Percentiles rank a stretch among this genome's conserved stretches.
phyloP scores from a whole-genome alignment of 2,113 vertebrate genomes.

The Dissostichus mawsoni region DNA sequence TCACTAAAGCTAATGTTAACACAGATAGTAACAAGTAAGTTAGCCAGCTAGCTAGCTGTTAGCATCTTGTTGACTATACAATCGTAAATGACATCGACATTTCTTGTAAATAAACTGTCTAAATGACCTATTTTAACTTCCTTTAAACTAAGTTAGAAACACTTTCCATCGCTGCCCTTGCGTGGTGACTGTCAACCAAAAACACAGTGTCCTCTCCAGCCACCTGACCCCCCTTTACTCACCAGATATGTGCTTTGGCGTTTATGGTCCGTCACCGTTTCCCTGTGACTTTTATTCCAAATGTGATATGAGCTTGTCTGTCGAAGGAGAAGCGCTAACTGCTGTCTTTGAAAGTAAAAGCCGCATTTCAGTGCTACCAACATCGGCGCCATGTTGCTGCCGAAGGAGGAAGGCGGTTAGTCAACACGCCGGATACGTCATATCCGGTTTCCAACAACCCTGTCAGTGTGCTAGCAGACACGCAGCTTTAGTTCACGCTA shows the following conservation, averaged over 20 bases:
- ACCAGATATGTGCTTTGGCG: conserved; percentile 57
- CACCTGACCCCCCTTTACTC: conserved; percentile 19
- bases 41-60: conserved; percentile 1
- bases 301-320: conserved; percentile 73
- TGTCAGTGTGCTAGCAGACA: conserved; percentile 56
- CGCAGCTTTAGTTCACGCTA: not conserved
- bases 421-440: conserved; percentile 58
- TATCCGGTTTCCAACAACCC: conserved; percentile 34
- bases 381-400: conserved; percentile 83
- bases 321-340: conserved; percentile 73
- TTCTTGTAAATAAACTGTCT: too few relatives aligned
- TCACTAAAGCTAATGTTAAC: not conserved
- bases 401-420: conserved; percentile 27
- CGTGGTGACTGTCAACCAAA: conserved; percentile 18
- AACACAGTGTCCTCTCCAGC: conserved; percentile 51
- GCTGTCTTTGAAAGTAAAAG: conserved; percentile 76
- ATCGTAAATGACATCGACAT: not conserved
- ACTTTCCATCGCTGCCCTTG: conserved; percentile 67
- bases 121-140: not conserved
- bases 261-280: conserved; percentile 4
- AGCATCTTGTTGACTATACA: too few relatives aligned
- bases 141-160: conserved; percentile 22
- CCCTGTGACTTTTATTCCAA: conserved; percentile 56
- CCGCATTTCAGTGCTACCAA: conserved; percentile 75
- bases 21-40: not conserved